phyloP scores from a whole-genome alignment of 2,113 vertebrate genomes.

The Nesospiza acunhae region DNA sequence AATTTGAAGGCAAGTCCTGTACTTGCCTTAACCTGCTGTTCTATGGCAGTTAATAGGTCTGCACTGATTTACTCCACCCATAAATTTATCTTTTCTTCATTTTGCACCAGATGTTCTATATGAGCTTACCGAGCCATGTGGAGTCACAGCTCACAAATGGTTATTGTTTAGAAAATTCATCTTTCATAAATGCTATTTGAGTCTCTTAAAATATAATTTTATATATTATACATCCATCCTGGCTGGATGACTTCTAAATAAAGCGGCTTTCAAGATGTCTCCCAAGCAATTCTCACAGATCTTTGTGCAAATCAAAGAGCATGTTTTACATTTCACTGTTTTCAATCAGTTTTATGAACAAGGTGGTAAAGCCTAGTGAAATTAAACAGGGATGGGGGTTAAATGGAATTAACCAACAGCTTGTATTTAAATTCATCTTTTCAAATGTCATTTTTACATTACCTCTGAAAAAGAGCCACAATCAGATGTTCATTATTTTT shows the following conservation, averaged over 20 bases:
- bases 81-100: neutral
- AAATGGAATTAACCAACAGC: neutral
- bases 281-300: neutral
- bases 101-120: neutral
- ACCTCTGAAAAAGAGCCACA: neutral
- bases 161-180: neutral
- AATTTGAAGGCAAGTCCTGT: neutral
- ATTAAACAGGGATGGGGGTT: neutral
- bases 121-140: fast-evolving
- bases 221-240: neutral
- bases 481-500: neutral
- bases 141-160: neutral
- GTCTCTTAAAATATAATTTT: neutral
- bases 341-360: neutral
- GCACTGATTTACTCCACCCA: neutral
- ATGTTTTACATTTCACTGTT: neutral
- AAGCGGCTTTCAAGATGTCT: neutral
- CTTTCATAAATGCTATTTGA: neutral
- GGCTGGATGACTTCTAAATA: neutral
- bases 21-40: neutral
- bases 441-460: neutral
- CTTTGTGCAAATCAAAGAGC: neutral
- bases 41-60: neutral
- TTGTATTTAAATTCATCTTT: neutral
- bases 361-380: neutral